phyloP scores from a whole-genome alignment of 2,113 vertebrate genomes.

The Seriola aureovittata region DNA sequence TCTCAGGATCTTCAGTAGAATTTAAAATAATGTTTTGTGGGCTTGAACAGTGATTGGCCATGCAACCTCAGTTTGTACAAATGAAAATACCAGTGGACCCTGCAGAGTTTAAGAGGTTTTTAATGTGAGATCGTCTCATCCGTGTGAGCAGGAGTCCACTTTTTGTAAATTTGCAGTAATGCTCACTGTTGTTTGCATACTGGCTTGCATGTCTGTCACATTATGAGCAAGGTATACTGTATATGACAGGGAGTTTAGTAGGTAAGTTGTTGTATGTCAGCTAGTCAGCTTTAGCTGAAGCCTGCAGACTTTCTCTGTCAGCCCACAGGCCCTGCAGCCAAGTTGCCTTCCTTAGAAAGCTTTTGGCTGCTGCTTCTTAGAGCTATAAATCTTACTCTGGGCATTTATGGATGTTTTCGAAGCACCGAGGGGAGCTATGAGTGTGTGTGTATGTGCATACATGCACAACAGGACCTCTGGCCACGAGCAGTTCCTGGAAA shows the following conservation, averaged over 20 bases:
- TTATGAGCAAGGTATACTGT: background rate
- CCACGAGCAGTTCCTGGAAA: conserved; percentile 92
- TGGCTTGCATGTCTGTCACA: background rate
- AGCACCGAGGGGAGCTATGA: conserved; percentile 72
- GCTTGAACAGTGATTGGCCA: background rate
- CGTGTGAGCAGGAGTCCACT: background rate
- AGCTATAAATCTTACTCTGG: conserved; percentile 83
- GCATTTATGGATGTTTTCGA: conserved; percentile 86
- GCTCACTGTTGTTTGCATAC: conserved; percentile 12
- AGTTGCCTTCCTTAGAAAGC: conserved; percentile 82
- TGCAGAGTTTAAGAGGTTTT: background rate
- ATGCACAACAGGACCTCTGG: conserved; percentile 86
- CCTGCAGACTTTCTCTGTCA: conserved; percentile 68
- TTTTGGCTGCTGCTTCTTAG: conserved; percentile 82
- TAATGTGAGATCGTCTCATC: background rate
- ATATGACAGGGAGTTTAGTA: background rate
- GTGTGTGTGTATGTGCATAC: conserved; percentile 52
- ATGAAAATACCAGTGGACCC: background rate
- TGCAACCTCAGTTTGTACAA: background rate
- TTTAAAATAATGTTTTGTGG: background rate
- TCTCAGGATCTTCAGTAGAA: background rate
- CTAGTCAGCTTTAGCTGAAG: conserved; percentile 43
- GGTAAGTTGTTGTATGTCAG: conserved; percentile 22
- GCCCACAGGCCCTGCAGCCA: conserved; percentile 65
- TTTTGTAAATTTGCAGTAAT: background rate